Conservation (phyloP, 2,888 invertebrate genomes). For the Adelphocoris suturalis region DNA sequence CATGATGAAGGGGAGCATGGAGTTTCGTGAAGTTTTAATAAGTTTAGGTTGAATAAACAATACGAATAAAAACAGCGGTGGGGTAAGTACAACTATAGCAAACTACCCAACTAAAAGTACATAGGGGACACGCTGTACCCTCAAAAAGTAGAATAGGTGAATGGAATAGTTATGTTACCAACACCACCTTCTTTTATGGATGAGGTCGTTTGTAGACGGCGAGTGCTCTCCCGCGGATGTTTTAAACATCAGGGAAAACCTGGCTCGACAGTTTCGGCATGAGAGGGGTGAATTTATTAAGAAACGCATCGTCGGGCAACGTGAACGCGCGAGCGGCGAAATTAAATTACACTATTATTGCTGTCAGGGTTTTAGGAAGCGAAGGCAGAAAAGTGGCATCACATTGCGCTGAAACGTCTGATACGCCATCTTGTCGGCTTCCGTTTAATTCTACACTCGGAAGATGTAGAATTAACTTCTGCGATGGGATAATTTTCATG, state of each 20-base stretch:
- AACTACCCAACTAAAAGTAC: background rate
- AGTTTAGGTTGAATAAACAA: no score
- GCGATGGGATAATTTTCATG: background rate
- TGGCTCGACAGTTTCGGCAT: slow-evolving; percentile 27
- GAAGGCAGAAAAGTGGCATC: slow-evolving; percentile 10
- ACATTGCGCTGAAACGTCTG: slow-evolving; percentile 19
- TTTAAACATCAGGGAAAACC: slow-evolving; percentile 39
- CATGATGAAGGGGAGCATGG: no score
- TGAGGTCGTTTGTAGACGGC: slow-evolving; percentile 29
- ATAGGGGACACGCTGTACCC: background rate
- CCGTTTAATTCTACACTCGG: slow-evolving; percentile 3
- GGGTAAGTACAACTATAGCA: no score
- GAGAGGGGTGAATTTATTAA: slow-evolving; percentile 39
- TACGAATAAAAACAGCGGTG: no score
- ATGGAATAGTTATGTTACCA: background rate
- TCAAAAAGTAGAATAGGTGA: background rate
- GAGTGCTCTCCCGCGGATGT: slow-evolving; percentile 15
- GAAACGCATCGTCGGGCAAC: slow-evolving; percentile 39
- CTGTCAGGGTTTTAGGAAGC: background rate
- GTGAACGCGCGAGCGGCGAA: slow-evolving; percentile 33
- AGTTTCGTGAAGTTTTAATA: no score
- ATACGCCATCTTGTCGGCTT: slow-evolving; percentile 19
- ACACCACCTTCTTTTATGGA: slow-evolving; percentile 15
- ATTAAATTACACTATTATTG: slow-evolving; percentile 39
- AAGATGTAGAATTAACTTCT: background rate